These are phyloP conservation scores for Crocallis elinguaria DNA, from an alignment of 2,888 invertebrate species.

Conservation along the genomic window DNA sequence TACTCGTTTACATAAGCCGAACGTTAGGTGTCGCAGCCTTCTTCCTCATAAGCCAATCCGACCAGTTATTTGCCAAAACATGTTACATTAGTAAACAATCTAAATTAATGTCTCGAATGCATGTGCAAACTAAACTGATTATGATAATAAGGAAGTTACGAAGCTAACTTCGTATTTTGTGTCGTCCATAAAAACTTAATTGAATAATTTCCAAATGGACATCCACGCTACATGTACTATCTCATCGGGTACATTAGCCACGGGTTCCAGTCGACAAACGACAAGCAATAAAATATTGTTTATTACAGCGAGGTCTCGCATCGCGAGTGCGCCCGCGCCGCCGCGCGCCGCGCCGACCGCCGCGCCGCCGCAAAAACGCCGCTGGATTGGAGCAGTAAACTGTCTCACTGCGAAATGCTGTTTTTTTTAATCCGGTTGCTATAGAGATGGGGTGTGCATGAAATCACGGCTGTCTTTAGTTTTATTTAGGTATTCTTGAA, in stretches of 20 bases:
- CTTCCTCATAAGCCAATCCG: too few species aligned
- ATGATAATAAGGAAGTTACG: too few species aligned
- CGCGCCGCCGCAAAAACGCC: conserved; percentile 16
- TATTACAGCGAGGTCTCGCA: conserved; percentile 2
- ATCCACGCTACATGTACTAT: background rate
- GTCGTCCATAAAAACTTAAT: background rate
- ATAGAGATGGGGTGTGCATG: conserved; percentile 9
- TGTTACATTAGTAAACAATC: too few species aligned
- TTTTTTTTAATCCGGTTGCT: conserved; percentile 32
- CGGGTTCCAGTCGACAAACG: conserved; percentile 6
- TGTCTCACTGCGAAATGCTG: conserved; percentile 30
- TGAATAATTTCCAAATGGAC: conserved; percentile 1
- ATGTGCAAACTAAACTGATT: too few species aligned
- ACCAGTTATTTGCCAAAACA: too few species aligned
- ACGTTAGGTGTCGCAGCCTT: too few species aligned
- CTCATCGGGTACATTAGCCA: background rate
- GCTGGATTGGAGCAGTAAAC: conserved; percentile 14
- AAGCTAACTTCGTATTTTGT: too few species aligned
- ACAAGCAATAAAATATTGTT: conserved; percentile 20
- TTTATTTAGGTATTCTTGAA: background rate
- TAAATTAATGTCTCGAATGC: too few species aligned
- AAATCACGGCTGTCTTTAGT: background rate
- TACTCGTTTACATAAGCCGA: too few species aligned
- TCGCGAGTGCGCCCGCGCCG: too few species aligned
- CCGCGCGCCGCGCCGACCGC: background rate